Evolutionary conservation across 2,888 invertebrate species (phyloP), one percentile per base, ranked within the genome.

Genomic region (Hartigia nigra): DNA sequence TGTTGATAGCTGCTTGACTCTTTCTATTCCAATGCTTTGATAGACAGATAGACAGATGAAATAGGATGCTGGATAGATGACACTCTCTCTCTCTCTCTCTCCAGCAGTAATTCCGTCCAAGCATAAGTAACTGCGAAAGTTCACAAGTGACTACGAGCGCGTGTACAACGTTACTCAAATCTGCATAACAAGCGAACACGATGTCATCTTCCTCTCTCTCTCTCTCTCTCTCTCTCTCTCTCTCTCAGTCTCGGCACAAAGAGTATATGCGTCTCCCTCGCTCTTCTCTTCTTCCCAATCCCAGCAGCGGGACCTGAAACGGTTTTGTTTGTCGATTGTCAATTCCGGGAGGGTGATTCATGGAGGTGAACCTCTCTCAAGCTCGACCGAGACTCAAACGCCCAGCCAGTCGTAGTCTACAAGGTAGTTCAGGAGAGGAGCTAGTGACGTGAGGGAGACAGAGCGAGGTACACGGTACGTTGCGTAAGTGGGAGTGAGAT

Each of bases 131-230:
- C 14, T 23, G 39, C 39, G 23, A 39, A 39, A 39, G 39, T 39
- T 14, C 39, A 39, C 39, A 39, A 39, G 39, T 39, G 14, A 39
- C 39, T 39, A 39, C 5, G 0, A 39, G 23, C 9, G 23, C 39
- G 23, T 4, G 23, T 39, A 23, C 23, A 23, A 23, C 76, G 86
- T 87, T 84, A 84, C 87, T 86, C 82, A 82, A 84, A 87, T 87
- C 84, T 87, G 84, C 87, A 87, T 87, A 85, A 87, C 85, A 86
- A 87, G 23, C 39, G 39, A 39, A 39, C 39, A 39, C 23, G 39
- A 39, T 39, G 39, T 39, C 39, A 14, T 23, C 39, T 23, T 5
- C 23, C 9, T 39, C 14, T 14, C 39, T 39, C 12, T 14, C 39
- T 37, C 39, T 14, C 39, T 39, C 39, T 39, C 39, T 23, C 39